Percentiles rank a stretch among this genome's conserved stretches.
Conservation (phyloP, 2,113 vertebrate species). For the Cynoglossus semilaevis region DNA sequence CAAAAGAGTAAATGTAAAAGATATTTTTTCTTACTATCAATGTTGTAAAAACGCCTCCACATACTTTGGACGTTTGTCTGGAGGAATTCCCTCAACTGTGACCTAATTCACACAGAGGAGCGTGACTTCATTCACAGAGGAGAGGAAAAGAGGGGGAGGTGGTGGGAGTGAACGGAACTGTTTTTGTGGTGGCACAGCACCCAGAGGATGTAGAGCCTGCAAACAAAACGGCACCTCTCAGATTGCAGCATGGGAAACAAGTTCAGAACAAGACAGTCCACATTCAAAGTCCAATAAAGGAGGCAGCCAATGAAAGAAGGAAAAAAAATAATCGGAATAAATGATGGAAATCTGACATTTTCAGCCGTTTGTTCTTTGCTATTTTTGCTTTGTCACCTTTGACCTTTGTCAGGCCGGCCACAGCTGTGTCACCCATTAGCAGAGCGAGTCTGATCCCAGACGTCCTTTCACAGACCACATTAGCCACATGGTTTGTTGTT, state of each 20-base stretch:
- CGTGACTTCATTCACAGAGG: conserved; percentile 53
- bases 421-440: conserved; percentile 56
- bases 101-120: conserved; percentile 66
- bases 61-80: conserved; percentile 58
- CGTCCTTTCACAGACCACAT: conserved; percentile 44
- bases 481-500: conserved; percentile 56
- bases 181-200: conserved; percentile 40
- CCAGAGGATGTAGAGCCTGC: conserved; percentile 59
- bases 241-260: conserved; percentile 61
- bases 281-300: background rate
- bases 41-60: conserved; percentile 9
- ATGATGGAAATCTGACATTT: conserved; percentile 60
- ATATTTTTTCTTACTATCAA: background rate
- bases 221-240: conserved; percentile 66
- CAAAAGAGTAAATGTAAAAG: background rate
- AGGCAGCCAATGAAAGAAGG: background rate
- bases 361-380: conserved; percentile 30
- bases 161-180: conserved; percentile 10
- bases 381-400: conserved; percentile 47
- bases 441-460: conserved; percentile 55
- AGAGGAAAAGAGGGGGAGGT: background rate
- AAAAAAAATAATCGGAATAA: background rate
- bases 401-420: conserved; percentile 55
- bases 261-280: background rate
- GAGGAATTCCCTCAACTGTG: conserved; percentile 59